Evolutionary conservation across 92 coral and sea anemone genomes (phyloP).

Genomic region (Phenganax subtilis): DNA sequence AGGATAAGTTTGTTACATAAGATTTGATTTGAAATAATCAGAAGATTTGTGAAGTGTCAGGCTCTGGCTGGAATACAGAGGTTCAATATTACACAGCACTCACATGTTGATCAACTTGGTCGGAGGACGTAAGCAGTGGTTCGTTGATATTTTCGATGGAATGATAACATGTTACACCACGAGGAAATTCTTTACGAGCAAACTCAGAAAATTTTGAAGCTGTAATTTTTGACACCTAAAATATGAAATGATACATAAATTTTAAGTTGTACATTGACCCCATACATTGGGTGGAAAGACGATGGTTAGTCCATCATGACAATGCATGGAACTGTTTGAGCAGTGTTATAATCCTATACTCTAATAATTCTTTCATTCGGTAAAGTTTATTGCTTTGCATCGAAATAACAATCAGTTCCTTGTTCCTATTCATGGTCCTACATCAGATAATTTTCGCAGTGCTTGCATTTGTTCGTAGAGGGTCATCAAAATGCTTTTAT

Average conservation of each 20-base stretch:
- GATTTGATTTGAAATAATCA: neutral
- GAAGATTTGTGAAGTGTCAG: neutral
- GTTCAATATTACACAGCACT: neutral
- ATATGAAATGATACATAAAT: neutral
- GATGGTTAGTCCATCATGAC: no score
- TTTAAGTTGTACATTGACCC: neutral
- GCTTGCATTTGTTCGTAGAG: no score
- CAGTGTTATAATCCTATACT: no score
- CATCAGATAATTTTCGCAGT: no score
- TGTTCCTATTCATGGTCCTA: no score
- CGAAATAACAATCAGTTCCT: no score
- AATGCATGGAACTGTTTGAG: no score
- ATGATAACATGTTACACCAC: constrained; percentile 21
- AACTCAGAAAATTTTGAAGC: constrained; percentile 9
- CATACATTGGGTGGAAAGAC: no score
- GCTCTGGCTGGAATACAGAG: neutral
- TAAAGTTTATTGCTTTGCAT: no score
- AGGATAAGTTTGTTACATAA: no score
- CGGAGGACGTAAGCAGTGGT: constrained; percentile 23
- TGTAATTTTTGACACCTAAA: neutral
- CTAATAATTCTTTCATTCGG: no score
- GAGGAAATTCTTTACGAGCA: constrained; percentile 32
- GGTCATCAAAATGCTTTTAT: no score
- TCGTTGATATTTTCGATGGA: constrained; percentile 3
- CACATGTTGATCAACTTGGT: constrained; percentile 39